Base-by-base conservation (phyloP, 2,113 vertebrate genomes). In the Sebastes fasciatus region DNA sequence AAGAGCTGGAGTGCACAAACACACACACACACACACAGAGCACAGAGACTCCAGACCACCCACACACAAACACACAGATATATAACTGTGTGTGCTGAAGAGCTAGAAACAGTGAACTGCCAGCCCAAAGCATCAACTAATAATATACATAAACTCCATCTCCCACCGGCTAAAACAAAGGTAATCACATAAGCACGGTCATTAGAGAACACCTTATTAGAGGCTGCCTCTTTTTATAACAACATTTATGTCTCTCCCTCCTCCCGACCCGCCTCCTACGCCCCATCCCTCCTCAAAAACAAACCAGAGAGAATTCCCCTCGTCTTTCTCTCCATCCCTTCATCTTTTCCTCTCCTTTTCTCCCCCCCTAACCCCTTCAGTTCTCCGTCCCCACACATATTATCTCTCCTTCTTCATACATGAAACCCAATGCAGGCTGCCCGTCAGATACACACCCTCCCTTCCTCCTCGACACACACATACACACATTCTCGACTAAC, bases 101-200 rank as follows among this genome's bases (percentile, higher is more conserved):
- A 63, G 65, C 45, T 34, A 21, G 14, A 76, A 71, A 74, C 23
- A 4, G 17, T 60, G 55, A 62, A 62, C 26, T 65, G 57, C 7
- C 46, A 61, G 65, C 57, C 58, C 43, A 71, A 48, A 67, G 65
- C 65, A 63, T 60, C 17, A 48, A 51, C 16, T 85, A 76, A 70
- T 64, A 58, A 63, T 40, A 42, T 48, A 65, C 11, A 57, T 34
- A 42, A 84, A 51, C 9, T 76, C 17, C 23, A 14, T 83, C 16
- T 81, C 62, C 71, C 66, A 69, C 61, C 40, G 54, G 83, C 70
- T 80, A 43, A 87, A 83, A 83, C 64, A 82, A 84, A 77, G 60
- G 19, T 79, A 86, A 86, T 90, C 74, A 62, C 72, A 89, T 61
- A 62, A 82, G 54, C 68, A 63, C 1, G 5, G 55, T 19, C 80